phyloP scores from a whole-genome alignment of 2,113 vertebrate species.

The Pelodiscus sinensis region DNA sequence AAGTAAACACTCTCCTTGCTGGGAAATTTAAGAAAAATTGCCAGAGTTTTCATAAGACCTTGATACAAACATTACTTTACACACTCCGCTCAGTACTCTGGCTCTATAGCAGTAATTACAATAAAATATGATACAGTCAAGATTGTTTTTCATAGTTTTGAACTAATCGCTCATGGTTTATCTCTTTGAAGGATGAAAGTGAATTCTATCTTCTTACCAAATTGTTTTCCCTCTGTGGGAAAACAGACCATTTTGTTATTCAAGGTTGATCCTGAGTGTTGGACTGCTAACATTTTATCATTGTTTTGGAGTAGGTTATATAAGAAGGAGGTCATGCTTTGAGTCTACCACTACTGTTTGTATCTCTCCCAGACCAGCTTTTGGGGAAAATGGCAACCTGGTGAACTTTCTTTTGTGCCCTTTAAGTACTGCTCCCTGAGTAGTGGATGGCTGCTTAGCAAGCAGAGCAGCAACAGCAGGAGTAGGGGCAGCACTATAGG shows the following conservation, averaged over 20 bases:
- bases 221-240: neutral
- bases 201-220: neutral
- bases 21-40: neutral
- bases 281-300: neutral
- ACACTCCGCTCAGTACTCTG: neutral
- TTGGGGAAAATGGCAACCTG: neutral
- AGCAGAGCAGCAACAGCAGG: neutral
- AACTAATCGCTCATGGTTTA: neutral
- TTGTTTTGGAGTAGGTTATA: neutral
- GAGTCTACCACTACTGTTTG: neutral
- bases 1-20: neutral
- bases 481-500: neutral
- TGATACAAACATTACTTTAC: neutral
- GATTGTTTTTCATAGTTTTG: neutral
- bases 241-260: neutral
- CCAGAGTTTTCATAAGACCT: neutral
- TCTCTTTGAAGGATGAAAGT: neutral
- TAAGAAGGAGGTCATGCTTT: neutral
- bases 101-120: neutral
- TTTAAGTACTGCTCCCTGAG: neutral
- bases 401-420: neutral
- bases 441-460: neutral
- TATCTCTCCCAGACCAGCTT: neutral
- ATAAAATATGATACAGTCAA: neutral
- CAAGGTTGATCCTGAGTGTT: neutral